Evolutionary conservation across 2,888 invertebrate species (phyloP).

Genomic region (Entomobrya proxima): DNA sequence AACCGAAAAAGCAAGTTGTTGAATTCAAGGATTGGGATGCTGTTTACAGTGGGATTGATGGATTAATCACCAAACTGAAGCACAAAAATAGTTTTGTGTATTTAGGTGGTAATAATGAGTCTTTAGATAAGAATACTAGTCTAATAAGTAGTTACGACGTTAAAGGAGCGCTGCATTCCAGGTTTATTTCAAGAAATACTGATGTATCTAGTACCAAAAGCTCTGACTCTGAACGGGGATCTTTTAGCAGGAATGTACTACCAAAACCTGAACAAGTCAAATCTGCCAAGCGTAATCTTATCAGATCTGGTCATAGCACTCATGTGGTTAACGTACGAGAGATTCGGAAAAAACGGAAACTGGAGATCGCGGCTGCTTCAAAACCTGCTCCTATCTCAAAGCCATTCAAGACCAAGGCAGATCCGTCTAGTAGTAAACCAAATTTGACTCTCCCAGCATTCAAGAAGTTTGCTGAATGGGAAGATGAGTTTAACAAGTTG

Average conservation of each 20-base stretch:
- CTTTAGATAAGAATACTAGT: neutral
- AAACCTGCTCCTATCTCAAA: neutral
- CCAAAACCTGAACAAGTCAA: neutral
- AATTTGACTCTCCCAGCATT: conserved; percentile 36
- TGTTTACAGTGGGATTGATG: conserved; percentile 78
- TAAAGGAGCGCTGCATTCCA: conserved; percentile 67
- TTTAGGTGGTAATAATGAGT: neutral
- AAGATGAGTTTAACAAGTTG: neutral
- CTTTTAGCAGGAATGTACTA: neutral
- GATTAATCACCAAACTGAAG: conserved; percentile 75
- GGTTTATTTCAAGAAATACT: conserved; percentile 30
- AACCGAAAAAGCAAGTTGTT: conserved; percentile 79
- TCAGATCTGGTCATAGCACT: conserved; percentile 15
- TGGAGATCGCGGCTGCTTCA: neutral
- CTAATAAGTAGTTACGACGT: conserved; percentile 62
- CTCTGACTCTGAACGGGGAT: conserved; percentile 16
- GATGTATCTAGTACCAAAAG: neutral
- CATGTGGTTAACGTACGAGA: conserved; percentile 30
- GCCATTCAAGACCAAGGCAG: neutral
- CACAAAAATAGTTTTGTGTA: neutral
- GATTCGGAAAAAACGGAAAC: conserved; percentile 27
- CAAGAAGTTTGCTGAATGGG: conserved; percentile 55
- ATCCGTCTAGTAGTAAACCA: conserved; percentile 18
- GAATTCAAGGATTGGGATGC: conserved; percentile 81
- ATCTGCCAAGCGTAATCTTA: neutral